A percentile compares a stretch with the other conserved stretches of the same genome.
Conservation (phyloP, 1,140 invertebrate genomes). For the Drosophila guanche region DNA sequence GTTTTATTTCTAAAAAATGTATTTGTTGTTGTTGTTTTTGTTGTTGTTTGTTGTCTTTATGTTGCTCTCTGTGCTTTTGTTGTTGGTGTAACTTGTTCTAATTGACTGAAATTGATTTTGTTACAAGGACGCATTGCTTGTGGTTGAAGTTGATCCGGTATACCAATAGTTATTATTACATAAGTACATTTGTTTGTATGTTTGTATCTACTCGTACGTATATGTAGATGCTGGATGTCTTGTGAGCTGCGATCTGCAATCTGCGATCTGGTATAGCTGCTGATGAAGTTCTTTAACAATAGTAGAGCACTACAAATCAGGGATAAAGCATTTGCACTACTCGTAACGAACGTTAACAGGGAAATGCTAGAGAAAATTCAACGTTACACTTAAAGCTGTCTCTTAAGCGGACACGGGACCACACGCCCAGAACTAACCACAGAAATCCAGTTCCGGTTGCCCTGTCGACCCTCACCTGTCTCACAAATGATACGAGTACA, state of each 20-base stretch:
- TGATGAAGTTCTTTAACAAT: slow-evolving; percentile 26
- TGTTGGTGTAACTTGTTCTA: slow-evolving; percentile 60
- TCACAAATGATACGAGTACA: slow-evolving; percentile 41
- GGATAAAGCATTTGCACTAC: slow-evolving; percentile 43
- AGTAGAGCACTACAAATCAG: slow-evolving; percentile 58
- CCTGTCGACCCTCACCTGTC: slow-evolving; percentile 7
- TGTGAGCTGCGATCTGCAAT: slow-evolving; percentile 2
- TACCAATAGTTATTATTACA: slow-evolving; percentile 51
- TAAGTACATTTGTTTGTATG: slow-evolving; percentile 9
- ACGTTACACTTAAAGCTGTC: slow-evolving; percentile 75
- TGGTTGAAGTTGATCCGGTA: slow-evolving; percentile 62
- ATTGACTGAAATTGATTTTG: slow-evolving; percentile 82
- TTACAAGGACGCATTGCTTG: slow-evolving; percentile 78
- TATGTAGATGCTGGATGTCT: too few species aligned
- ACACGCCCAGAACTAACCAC: slow-evolving; percentile 23
- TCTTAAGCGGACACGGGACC: slow-evolving; percentile 36
- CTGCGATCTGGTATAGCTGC: slow-evolving; percentile 15
- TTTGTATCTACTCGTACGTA: not conserved
- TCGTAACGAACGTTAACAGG: slow-evolving; percentile 67
- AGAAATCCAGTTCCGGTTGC: slow-evolving; percentile 6
- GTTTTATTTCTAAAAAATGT: slow-evolving; percentile 7
- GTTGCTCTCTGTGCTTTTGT: slow-evolving; percentile 32
- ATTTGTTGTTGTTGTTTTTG: slow-evolving; percentile 29
- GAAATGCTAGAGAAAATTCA: slow-evolving; percentile 63
- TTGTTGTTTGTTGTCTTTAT: slow-evolving; percentile 42